Base-by-base conservation (phyloP, 2,888 invertebrate species). In the Spodoptera exigua region DNA sequence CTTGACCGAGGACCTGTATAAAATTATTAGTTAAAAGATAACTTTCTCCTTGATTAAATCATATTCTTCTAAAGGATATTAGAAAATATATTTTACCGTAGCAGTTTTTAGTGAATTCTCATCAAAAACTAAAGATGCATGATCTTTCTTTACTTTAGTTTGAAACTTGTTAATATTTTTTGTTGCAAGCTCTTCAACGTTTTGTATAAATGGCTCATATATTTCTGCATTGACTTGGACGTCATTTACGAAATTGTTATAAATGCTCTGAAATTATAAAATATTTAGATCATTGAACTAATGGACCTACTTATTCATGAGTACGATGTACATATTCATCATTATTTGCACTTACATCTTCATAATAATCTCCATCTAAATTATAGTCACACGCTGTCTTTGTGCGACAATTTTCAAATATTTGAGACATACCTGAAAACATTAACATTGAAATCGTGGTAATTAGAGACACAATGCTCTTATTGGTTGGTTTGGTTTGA, bases 1-100 rank as follows among this genome's bases (percentile, higher is more conserved):
- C 89, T 92, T 98, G 98, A 14, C 96, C 96, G 40, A 98, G 87
- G 27, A 97, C 94, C 96, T 96, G 71, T 47, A 47, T 39, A 13
- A 16, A 37, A 3, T 43, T 21, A 7, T 11, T 16, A n/a, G 7
- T 2, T 16, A 16, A 0, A 3, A 27, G 5, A 5, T 21, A 5
- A 21, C 3, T 5, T 3, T 21, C 5, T 21, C 0, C 21, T 21
- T 21, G 21, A 21, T 5, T 21, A 5, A 21, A 21, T 21, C 21
- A 21, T 21, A 2, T 21, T 21, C 21, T 21, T 27, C n/a, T 7
- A 27, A 5, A 27, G 27, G 1, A 5, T 27, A 1, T 27, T 9
- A 7, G 5, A 27, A 7, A 27, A 9, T 27, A 27, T 1, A 27
- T 27, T 18, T 36, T 79, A 93, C 93, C 75, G 85, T 85, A 37